Evolutionary conservation across 2,888 invertebrate species (phyloP).

Genomic region (Phaonia tiefii): DNA sequence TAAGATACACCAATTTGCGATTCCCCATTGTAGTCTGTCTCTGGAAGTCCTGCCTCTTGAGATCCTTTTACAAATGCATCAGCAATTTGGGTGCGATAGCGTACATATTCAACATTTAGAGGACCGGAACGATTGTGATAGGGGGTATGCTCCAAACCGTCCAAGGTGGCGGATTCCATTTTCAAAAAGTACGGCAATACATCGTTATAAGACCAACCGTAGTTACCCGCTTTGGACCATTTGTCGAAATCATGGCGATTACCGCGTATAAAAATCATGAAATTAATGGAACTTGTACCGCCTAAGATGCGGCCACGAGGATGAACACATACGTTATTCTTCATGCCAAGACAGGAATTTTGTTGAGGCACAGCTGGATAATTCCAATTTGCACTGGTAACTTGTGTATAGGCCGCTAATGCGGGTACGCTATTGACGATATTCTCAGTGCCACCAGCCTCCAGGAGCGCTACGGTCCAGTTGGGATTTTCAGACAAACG

Average conservation of each 20-base stretch:
- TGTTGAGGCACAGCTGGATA: conserved; percentile 84
- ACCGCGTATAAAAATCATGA: conserved; percentile 87
- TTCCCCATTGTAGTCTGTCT: conserved; percentile 85
- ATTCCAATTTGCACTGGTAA: conserved; percentile 84
- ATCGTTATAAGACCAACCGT: conserved; percentile 85
- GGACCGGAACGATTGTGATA: conserved; percentile 83
- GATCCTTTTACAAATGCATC: conserved; percentile 83
- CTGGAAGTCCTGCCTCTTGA: conserved; percentile 83
- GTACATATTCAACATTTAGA: conserved; percentile 83
- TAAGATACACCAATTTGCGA: conserved; percentile 84
- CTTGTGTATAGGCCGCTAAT: conserved; percentile 69
- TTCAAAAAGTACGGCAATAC: conserved; percentile 83
- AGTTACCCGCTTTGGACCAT: conserved; percentile 84
- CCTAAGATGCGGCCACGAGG: conserved; percentile 83
- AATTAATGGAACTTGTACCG: conserved; percentile 83
- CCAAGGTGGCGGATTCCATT: conserved; percentile 82
- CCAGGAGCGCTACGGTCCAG: conserved; percentile 80
- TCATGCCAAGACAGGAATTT: conserved; percentile 82
- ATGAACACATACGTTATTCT: conserved; percentile 75
- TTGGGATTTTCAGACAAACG: conserved; percentile 73
- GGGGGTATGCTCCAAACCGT: conserved; percentile 80
- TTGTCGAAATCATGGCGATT: conserved; percentile 86
- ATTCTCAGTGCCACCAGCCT: conserved; percentile 80
- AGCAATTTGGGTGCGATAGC: conserved; percentile 81
- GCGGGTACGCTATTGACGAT: conserved; percentile 71